Evolutionary conservation across 2,797 vertebrate species (phyloP).

Genomic region (Hydrocynus forskahlii): DNA sequence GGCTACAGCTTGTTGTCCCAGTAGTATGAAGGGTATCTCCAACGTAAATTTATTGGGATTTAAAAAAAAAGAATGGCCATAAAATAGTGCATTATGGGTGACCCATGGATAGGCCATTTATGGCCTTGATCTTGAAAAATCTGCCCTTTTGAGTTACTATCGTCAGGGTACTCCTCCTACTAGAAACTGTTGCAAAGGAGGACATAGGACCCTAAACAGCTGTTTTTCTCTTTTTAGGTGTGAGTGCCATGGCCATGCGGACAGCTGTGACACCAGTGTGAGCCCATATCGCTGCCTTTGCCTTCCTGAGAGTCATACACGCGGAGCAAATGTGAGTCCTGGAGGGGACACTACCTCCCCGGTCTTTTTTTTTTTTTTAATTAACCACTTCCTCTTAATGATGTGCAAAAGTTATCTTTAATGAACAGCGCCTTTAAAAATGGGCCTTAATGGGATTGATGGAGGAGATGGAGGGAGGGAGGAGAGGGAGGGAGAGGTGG

Average conservation of each 20-base stretch:
- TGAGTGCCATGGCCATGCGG: constrained; percentile 89
- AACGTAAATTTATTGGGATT: too few relatives aligned
- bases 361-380: constrained; percentile 63
- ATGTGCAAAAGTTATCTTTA: constrained; percentile 65
- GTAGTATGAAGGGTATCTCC: too few relatives aligned
- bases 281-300: constrained; percentile 85
- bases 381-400: constrained; percentile 70
- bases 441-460: constrained; percentile 54
- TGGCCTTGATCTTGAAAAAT: too few relatives aligned
- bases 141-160: too few relatives aligned
- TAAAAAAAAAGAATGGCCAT: too few relatives aligned
- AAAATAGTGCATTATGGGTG: too few relatives aligned
- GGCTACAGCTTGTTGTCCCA: too few relatives aligned
- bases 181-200: background rate
- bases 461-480: background rate
- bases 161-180: background rate
- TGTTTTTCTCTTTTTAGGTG: constrained; percentile 76
- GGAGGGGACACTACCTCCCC: constrained; percentile 37
- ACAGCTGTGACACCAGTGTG: constrained; percentile 78
- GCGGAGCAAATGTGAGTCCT: constrained; percentile 87
- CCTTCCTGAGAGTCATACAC: constrained; percentile 82
- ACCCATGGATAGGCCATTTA: too few relatives aligned
- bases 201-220: constrained; percentile 43
- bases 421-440: constrained; percentile 63
- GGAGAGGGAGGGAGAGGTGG: background rate